These are phyloP conservation scores for Cephus pulcher DNA, from an alignment of 2,888 invertebrate genomes.

Conservation along the genomic window DNA sequence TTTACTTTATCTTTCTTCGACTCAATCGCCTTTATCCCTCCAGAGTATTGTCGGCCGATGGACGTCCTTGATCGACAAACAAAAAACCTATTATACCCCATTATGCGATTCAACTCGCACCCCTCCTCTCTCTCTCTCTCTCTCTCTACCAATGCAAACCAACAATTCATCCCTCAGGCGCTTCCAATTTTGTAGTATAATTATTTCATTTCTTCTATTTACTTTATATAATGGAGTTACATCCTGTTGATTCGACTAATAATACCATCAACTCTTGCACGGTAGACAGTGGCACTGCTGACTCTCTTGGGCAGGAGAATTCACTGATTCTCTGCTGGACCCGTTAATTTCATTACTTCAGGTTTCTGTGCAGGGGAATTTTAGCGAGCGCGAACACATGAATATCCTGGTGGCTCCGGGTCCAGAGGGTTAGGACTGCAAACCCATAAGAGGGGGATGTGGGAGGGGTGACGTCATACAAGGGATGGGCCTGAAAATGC, in stretches of 20 bases:
- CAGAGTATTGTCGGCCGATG: not conserved
- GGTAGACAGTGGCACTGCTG: not conserved
- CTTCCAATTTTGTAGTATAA: not conserved
- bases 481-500: conserved; percentile 12
- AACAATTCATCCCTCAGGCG: not conserved
- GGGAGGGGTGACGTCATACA: conserved; percentile 21
- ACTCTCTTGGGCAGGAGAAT: not conserved
- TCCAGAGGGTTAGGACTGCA: not conserved
- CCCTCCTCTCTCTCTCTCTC: not conserved
- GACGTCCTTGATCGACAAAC: not conserved
- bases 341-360: not conserved
- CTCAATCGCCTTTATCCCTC: not conserved
- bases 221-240: not conserved
- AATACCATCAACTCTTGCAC: not conserved
- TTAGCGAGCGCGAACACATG: not conserved
- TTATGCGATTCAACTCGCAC: not conserved
- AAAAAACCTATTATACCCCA: not conserved
- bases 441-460: not conserved
- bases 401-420: not conserved
- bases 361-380: not conserved
- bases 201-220: not conserved
- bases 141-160: not conserved
- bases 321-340: not conserved
- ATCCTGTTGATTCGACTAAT: not conserved
- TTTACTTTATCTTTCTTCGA: not conserved